Base-by-base conservation (phyloP, 1,140 invertebrate species). In the Drosophila leontia region DNA sequence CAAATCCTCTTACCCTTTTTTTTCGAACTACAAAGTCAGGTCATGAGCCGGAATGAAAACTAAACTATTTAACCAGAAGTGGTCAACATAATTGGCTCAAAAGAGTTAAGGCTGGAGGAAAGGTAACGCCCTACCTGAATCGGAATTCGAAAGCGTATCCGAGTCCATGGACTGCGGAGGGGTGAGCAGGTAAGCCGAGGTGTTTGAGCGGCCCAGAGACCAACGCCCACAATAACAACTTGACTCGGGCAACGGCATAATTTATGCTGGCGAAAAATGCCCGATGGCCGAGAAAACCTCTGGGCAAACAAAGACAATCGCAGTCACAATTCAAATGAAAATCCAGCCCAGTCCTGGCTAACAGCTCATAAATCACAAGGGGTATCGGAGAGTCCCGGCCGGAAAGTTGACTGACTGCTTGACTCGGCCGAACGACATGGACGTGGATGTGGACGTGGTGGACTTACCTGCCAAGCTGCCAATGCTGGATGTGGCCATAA, bases 141-240 rank as follows among this genome's bases (percentile, higher is more conserved):
- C 9, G 37, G 12, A 56, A 42, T 45, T 42, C 19, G 32, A 68
- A 32, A 61, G 35, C 67, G 35, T 23, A 51, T 15, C 47, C 68
- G 23, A 37, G 39, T 53, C 61, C 39, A 12, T 7, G 32, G 42
- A 35, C 29, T 7, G 3, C 9, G 39, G 34, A n/a, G 48, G 48
- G 48, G 58, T 39, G 53, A 39, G 17, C 61, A 61, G 79, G 50
- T 80, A 75, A 15, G 59, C 11, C 34, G 45, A 60, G 65, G 45
- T 74, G 70, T 72, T 74, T 35, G 70, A 42, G 68, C 55, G n/a
- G 23, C 47, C 37, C 29, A 35, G 55, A 35, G 47, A 59, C 41
- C 51, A 87, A 88, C 85, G 85, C 85, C 85, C 85, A 88, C 85
- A 90, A 86, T 90, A 88, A 88, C 85, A 88, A 88, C 85, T 88